Evolutionary conservation across 2,113 vertebrate genomes (phyloP), one percentile per base, ranked within the genome.

Genomic region (Mesitornis unicolor): DNA sequence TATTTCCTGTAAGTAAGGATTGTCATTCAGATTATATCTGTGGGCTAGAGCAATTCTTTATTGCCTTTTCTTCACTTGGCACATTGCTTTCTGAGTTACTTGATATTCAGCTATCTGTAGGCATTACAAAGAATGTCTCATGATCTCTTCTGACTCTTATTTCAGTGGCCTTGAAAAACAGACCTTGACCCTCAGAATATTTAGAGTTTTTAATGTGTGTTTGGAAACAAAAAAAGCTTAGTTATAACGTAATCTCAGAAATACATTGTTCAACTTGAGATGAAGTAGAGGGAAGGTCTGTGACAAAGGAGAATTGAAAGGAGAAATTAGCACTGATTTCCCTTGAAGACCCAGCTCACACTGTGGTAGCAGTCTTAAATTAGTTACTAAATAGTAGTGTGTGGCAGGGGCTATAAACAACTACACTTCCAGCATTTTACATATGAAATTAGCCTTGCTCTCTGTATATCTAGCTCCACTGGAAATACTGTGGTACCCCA

Each of bases 21-120:
- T 83, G 85, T 90, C 3, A 25, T 74, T 95, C 90, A 88, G 89
- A 60, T 88, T n/a, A 2, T 93, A 68, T 87, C 79, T 88, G 54
- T 40, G 70, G 3, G 45, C 69, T 13, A 18, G 35, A 88, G 57
- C 48, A 71, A 33, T 83, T 29, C 53, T 60, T 93, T 63, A 43
- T 38, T 85, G 61, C n/a, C 43, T 56, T 76, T 63, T 22, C 65
- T 42, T 82, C 54, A 29, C 73, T 88, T 82, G 60, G 65, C 70
- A 61, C 3, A 2, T 33, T 81, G 33, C 42, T 89, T 57, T 74
- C 76, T 14, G 50, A 45, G 29, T 63, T 81, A 1, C 18, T 87
- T 43, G 40, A 16, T 71, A 64, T 84, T 89, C 56, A 89, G 60
- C 65, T 91, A 6, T 48, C 65, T 79, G 3, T n/a, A 67, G 69